Conservation (phyloP, 2,888 invertebrate species). For the Drosophila neutralis region DNA sequence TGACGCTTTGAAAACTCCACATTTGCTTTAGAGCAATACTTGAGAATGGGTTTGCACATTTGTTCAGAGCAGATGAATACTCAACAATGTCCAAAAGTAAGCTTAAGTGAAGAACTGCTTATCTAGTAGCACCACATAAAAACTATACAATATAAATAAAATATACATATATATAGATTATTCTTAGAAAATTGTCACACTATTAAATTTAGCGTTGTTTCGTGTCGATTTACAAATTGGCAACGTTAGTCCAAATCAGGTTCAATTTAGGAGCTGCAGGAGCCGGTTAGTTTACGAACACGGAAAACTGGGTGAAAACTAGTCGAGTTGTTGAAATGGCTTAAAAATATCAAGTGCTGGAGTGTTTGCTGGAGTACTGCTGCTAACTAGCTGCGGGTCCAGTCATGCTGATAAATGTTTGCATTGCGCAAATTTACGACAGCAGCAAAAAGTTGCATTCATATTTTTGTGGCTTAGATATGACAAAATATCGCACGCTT, state of each 20-base stretch:
- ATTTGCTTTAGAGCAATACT: background rate
- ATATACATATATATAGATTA: background rate
- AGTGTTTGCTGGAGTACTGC: background rate
- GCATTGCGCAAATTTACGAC: slow-evolving; percentile 74
- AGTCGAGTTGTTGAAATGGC: background rate
- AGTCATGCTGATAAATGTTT: slow-evolving; percentile 72
- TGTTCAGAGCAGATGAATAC: slow-evolving; percentile 49
- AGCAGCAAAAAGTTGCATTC: slow-evolving; percentile 70
- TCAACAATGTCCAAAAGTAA: slow-evolving; percentile 17
- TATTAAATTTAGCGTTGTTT: background rate
- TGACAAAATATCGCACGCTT: slow-evolving; percentile 66
- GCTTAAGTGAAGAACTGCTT: background rate
- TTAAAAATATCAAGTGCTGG: slow-evolving; percentile 35
- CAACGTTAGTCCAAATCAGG: background rate
- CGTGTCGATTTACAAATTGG: background rate
- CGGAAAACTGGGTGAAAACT: slow-evolving; percentile 2
- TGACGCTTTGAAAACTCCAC: background rate
- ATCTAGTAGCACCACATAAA: background rate
- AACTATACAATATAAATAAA: background rate
- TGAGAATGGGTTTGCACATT: slow-evolving; percentile 42
- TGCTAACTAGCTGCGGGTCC: slow-evolving; percentile 41
- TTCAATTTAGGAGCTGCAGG: background rate
- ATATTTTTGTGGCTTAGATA: slow-evolving; percentile 74
- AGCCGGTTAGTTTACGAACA: slow-evolving; percentile 17
- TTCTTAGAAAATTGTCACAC: background rate